These are phyloP conservation scores for Pimephales promelas DNA, from an alignment of 2,113 vertebrate genomes.

Conservation along the genomic window DNA sequence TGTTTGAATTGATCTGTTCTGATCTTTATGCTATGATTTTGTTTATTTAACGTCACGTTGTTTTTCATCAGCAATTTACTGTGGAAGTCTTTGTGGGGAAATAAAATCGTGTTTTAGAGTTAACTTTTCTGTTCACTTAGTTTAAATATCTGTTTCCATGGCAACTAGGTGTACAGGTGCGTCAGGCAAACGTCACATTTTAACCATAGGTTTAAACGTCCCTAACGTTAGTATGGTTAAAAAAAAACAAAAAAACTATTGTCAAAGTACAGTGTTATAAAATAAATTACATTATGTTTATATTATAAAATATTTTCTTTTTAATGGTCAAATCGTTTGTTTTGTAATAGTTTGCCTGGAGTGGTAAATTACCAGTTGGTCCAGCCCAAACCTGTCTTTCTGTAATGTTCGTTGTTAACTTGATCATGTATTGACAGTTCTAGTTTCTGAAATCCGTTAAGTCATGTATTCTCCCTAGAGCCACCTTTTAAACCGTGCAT, in stretches of 20 bases:
- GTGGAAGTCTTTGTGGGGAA: background rate
- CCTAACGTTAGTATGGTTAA: no score
- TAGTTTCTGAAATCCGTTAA: no score
- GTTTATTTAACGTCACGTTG: background rate
- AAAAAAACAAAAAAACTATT: no score
- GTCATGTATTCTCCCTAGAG: no score
- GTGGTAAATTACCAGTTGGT: background rate
- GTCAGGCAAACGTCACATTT: background rate
- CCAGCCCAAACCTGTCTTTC: constrained; percentile 7
- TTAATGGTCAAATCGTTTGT: background rate
- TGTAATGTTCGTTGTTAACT: background rate
- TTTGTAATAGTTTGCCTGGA: background rate
- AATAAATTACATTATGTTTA: no score
- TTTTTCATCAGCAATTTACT: background rate
- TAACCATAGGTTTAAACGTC: background rate
- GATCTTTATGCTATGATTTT: background rate
- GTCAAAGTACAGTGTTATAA: background rate
- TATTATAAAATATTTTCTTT: no score
- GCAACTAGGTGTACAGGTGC: background rate
- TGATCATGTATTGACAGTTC: constrained; percentile 9
- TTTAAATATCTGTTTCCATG: background rate
- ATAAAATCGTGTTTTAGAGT: background rate
- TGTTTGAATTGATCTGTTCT: background rate
- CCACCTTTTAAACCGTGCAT: background rate
- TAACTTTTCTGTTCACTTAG: background rate